Percentiles rank a stretch among this genome's conserved stretches.
Evolutionary conservation across 2,797 vertebrate species (phyloP).

Genomic region (Gastrophryne carolinensis): DNA sequence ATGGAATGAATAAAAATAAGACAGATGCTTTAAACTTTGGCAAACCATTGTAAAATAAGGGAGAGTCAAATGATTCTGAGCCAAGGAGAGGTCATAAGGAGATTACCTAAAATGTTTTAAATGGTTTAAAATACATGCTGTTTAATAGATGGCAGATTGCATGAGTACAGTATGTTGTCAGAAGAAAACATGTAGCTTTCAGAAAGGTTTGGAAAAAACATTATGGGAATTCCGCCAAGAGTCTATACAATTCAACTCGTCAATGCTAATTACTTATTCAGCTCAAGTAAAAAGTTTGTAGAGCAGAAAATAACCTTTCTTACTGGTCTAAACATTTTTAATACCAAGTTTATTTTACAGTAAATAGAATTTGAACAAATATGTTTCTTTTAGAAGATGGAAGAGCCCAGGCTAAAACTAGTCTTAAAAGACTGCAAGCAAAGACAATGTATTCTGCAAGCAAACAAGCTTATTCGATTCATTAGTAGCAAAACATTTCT

Average conservation of each 20-base stretch:
- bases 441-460: too few relatives aligned
- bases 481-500: too few relatives aligned
- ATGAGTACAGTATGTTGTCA: constrained; percentile 23
- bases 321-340: too few relatives aligned
- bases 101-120: constrained; percentile 35
- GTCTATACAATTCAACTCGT: constrained; percentile 8
- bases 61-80: constrained; percentile 33
- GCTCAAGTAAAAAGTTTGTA: too few relatives aligned
- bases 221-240: constrained; percentile 41
- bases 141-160: constrained; percentile 49
- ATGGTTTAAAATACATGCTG: constrained; percentile 19
- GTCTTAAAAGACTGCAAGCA: too few relatives aligned
- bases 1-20: constrained; percentile 41
- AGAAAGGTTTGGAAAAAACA: constrained; percentile 44
- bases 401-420: too few relatives aligned
- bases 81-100: constrained; percentile 44
- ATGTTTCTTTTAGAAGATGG: too few relatives aligned
- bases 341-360: too few relatives aligned
- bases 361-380: too few relatives aligned
- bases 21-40: constrained; percentile 46
- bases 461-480: too few relatives aligned
- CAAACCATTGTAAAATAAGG: constrained; percentile 17
- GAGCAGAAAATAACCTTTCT: too few relatives aligned
- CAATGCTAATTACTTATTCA: constrained; percentile 50
- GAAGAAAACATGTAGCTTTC: constrained; percentile 51